Evolutionary conservation across 2,888 invertebrate species (phyloP).

Genomic region (Liodrosophila aerea): DNA sequence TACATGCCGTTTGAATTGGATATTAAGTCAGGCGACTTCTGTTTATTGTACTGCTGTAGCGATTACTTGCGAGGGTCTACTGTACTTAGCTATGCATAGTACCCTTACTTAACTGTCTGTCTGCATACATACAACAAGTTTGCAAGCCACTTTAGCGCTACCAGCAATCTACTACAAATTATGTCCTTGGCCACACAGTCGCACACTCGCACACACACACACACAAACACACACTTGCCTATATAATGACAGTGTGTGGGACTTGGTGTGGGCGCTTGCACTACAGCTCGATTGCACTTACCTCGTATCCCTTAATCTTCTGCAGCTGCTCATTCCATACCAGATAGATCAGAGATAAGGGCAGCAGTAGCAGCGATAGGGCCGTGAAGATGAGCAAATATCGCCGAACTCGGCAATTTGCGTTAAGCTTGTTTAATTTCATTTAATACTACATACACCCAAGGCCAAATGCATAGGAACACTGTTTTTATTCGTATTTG

Average conservation of each 20-base stretch:
- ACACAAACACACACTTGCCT: conserved; percentile 4
- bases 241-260: conserved; percentile 9
- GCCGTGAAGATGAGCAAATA: conserved; percentile 82
- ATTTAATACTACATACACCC: conserved; percentile 72
- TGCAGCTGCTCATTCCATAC: conserved; percentile 82
- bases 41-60: no score
- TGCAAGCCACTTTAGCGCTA: conserved; percentile 45
- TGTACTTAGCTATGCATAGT: no score
- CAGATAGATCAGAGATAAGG: conserved; percentile 81
- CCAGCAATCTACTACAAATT: conserved; percentile 28
- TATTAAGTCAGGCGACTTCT: no score
- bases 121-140: conserved; percentile 20
- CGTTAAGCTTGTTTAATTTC: conserved; percentile 80
- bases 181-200: conserved; percentile 41
- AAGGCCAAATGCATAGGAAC: conserved; percentile 69
- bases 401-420: conserved; percentile 82
- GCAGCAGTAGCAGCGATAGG: conserved; percentile 81
- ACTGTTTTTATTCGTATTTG: conserved; percentile 29
- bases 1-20: neutral
- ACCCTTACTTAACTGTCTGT: no score
- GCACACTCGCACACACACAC: conserved; percentile 6
- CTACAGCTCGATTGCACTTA: conserved; percentile 64
- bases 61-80: neutral
- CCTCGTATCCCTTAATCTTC: conserved; percentile 82
- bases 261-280: neutral